These are phyloP conservation scores for Melipona bicolor DNA, from an alignment of 2,888 invertebrate species.

Conservation along the genomic window DNA sequence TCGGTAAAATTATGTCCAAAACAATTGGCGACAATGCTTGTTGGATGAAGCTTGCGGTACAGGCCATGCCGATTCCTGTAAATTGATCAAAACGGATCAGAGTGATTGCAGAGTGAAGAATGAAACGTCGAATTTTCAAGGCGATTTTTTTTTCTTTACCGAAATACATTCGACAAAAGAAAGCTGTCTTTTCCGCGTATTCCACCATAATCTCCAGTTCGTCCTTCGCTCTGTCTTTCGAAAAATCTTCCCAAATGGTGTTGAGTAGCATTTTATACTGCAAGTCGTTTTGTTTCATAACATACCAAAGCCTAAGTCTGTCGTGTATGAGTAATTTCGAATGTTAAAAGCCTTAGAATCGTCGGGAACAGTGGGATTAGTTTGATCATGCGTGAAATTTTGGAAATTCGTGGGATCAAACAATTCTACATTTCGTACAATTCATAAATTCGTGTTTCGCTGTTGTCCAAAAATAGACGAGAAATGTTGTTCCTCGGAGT, in stretches of 20 bases:
- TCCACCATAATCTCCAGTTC: conserved; percentile 1
- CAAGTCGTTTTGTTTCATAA: not conserved
- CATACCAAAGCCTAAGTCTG: too few relatives aligned
- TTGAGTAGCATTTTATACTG: conserved; percentile 12
- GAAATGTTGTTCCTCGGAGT: not conserved
- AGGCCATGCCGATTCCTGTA: not conserved
- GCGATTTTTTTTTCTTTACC: not conserved
- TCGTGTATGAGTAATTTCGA: too few relatives aligned
- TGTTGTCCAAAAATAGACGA: too few relatives aligned
- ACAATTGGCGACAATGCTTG: not conserved
- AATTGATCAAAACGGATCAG: not conserved
- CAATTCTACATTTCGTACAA: too few relatives aligned
- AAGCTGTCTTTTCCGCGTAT: not conserved
- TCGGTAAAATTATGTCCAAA: conserved; percentile 15
- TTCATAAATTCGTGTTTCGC: too few relatives aligned
- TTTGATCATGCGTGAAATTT: too few relatives aligned
- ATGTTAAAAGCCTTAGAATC: too few relatives aligned
- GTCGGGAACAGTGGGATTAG: too few relatives aligned
- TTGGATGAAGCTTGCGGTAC: not conserved
- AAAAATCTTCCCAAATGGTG: conserved; percentile 4
- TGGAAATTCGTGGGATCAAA: too few relatives aligned
- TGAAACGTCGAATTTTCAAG: not conserved
- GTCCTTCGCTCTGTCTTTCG: not conserved
- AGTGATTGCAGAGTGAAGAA: not conserved
- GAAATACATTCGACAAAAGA: not conserved